Conservation (phyloP, 2,113 vertebrate species). For the Nycticebus coucang region DNA sequence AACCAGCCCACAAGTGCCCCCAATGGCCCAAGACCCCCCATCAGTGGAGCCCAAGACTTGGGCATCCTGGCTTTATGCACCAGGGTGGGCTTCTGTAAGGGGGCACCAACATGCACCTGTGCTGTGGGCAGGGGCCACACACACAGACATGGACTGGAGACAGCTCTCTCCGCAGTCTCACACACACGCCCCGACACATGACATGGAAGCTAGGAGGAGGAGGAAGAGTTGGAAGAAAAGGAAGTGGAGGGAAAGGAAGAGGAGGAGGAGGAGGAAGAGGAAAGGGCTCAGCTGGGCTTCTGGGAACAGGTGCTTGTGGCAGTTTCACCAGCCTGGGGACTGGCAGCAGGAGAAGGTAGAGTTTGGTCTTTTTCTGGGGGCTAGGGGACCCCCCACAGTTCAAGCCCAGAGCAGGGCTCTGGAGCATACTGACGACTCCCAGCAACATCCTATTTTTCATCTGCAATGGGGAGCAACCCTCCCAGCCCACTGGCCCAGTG, state of each 20-base stretch:
- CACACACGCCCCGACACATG: slow-evolving; percentile 52
- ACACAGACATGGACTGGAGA: slow-evolving; percentile 80
- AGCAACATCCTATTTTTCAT: not conserved
- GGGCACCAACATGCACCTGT: slow-evolving; percentile 79
- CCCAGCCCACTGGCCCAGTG: not conserved
- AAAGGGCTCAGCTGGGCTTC: not conserved
- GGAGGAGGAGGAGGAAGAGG: no score
- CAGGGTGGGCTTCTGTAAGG: slow-evolving; percentile 77
- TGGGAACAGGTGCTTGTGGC: not conserved
- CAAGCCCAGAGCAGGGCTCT: not conserved
- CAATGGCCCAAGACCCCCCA: not conserved
- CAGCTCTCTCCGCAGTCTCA: slow-evolving; percentile 60
- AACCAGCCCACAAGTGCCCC: slow-evolving; percentile 29
- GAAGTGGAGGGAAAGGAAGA: not conserved
- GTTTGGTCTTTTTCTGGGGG: not conserved
- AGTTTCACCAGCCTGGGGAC: not conserved
- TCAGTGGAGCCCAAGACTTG: not conserved
- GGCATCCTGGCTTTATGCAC: slow-evolving; percentile 40
- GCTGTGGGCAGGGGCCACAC: slow-evolving; percentile 73
- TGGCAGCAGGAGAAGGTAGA: slow-evolving; percentile 61
- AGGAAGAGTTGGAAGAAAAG: not conserved
- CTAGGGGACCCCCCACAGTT: rapidly evolving
- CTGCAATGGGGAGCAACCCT: not conserved
- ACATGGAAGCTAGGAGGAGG: slow-evolving; percentile 57
- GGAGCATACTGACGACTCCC: not conserved